Conservation (phyloP, 1,140 invertebrate genomes). For the Antheraea pernyi region DNA sequence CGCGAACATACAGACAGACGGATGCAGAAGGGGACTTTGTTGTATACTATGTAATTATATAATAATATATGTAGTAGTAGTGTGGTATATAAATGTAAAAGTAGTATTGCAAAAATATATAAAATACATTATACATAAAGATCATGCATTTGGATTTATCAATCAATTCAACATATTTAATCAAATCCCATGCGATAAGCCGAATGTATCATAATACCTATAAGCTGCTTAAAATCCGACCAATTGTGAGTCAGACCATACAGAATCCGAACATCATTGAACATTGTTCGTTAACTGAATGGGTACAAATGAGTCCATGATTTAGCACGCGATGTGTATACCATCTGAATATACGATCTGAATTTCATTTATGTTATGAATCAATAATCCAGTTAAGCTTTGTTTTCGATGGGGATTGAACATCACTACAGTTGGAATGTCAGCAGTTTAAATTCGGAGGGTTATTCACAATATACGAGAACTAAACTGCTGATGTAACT, state of each 20-base stretch:
- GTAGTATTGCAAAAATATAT: no score
- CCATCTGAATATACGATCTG: conserved; percentile 48
- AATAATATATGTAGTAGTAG: no score
- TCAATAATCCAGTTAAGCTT: conserved; percentile 58
- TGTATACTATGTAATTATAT: no score
- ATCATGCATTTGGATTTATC: not conserved
- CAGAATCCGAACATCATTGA: conserved; percentile 41
- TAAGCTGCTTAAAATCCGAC: conserved; percentile 39
- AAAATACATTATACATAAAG: no score
- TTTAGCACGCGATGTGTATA: conserved; percentile 54
- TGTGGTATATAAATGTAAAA: no score
- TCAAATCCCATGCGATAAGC: not conserved
- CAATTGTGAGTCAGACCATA: not conserved
- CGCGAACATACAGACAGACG: no score
- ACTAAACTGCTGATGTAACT: not conserved
- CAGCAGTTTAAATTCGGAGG: not conserved
- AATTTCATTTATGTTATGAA: conserved; percentile 49
- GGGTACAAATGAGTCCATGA: conserved; percentile 65
- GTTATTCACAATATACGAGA: conserved; percentile 3
- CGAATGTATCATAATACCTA: conserved; percentile 7
- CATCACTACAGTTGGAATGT: conserved; percentile 17
- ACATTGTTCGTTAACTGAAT: conserved; percentile 65
- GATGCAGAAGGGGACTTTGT: no score
- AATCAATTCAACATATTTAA: not conserved
- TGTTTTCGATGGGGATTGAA: conserved; percentile 43